Conservation (phyloP, 2,797 vertebrate species). For the Hippoglossus hippoglossus region DNA sequence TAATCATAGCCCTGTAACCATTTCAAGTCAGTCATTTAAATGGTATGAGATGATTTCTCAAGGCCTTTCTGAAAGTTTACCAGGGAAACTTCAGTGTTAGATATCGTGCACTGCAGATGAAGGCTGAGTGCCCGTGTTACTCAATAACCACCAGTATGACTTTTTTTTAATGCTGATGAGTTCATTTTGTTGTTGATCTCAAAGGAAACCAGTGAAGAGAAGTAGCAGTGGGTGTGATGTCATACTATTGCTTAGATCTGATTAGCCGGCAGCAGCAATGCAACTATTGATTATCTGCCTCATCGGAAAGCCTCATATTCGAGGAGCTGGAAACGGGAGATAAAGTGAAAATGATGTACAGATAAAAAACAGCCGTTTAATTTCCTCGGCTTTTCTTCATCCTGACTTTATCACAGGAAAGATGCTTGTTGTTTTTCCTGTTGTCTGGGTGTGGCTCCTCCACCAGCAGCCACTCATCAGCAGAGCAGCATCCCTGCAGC, state of each 20-base stretch:
- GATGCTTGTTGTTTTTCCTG: conserved; percentile 10
- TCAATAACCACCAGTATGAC: no score
- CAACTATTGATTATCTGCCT: neutral
- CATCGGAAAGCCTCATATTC: neutral
- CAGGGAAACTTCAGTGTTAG: no score
- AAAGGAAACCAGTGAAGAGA: neutral
- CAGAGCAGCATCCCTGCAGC: conserved; percentile 11
- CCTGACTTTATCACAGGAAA: conserved; percentile 15
- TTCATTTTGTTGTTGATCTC: neutral
- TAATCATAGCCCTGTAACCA: no score
- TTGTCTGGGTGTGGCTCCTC: conserved; percentile 47
- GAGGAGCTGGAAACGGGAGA: neutral
- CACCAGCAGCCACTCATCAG: conserved; percentile 36
- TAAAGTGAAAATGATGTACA: neutral
- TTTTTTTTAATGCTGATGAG: neutral
- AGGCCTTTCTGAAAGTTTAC: no score
- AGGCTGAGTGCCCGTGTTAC: no score
- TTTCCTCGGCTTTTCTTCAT: conserved; percentile 28
- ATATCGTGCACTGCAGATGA: no score
- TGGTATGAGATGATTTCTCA: no score
- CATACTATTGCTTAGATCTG: neutral
- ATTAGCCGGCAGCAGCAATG: neutral
- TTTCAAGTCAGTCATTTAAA: no score
- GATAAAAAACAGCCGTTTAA: conserved; percentile 20
- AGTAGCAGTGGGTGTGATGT: neutral